Evolutionary conservation across 2,113 vertebrate species (phyloP).

Genomic region (Gorilla gorilla): DNA sequence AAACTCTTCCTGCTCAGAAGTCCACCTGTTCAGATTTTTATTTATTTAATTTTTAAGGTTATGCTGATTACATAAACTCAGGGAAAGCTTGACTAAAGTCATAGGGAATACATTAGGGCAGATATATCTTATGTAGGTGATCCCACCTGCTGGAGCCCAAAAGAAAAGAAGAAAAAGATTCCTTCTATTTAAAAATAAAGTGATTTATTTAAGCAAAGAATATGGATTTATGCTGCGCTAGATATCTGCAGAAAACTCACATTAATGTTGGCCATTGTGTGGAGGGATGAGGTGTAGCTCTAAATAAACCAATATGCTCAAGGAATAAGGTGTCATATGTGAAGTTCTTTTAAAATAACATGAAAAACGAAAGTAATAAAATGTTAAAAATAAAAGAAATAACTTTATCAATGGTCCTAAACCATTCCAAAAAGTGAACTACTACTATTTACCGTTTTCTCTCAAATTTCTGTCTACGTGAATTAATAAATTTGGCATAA

Average conservation of each 20-base stretch:
- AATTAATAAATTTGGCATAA: conserved; percentile 21
- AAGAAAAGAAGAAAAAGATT: conserved; percentile 22
- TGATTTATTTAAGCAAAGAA: conserved; percentile 28
- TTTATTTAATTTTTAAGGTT: conserved; percentile 68
- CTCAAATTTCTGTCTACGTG: neutral
- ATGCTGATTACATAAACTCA: conserved; percentile 60
- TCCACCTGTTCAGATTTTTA: conserved; percentile 49
- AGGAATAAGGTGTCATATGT: neutral
- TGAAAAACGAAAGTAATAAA: neutral
- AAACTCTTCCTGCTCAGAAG: conserved; percentile 61
- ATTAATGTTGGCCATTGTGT: neutral
- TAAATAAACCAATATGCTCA: conserved; percentile 20
- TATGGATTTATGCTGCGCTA: conserved; percentile 15
- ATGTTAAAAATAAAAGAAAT: neutral
- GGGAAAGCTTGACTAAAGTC: neutral
- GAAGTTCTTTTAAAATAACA: conserved; percentile 37
- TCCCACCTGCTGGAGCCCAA: conserved; percentile 7
- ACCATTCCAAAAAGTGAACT: neutral
- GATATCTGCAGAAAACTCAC: conserved; percentile 28
- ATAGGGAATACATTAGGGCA: neutral
- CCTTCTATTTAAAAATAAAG: neutral
- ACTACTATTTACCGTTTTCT: neutral
- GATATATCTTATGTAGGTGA: conserved; percentile 4
- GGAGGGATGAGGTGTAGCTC: neutral
- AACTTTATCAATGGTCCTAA: neutral